Evolutionary conservation across 2,113 vertebrate species (phyloP).

Genomic region (Dipodomys ordii): DNA sequence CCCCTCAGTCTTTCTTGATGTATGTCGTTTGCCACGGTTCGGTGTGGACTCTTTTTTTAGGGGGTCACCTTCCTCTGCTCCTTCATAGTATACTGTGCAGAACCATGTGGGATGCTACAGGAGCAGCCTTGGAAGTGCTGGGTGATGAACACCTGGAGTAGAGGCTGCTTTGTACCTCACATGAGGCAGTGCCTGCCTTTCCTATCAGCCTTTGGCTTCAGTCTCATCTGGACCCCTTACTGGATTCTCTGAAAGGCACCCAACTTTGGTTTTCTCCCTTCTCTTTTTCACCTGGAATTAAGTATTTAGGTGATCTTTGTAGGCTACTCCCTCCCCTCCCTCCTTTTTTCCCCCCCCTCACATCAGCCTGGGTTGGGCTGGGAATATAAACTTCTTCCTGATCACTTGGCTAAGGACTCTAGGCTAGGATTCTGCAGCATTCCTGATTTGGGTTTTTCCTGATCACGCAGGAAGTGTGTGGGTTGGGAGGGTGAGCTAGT

Average conservation of each 20-base stretch:
- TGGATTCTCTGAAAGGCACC: neutral
- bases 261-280: neutral
- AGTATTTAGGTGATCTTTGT: neutral
- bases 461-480: neutral
- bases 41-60: too few species aligned
- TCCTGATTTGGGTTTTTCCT: neutral
- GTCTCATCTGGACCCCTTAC: too few species aligned
- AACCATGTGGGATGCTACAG: too few species aligned
- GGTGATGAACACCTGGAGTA: neutral
- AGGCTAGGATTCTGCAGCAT: neutral
- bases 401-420: too few species aligned
- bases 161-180: neutral
- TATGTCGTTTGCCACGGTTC: too few species aligned
- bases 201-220: neutral
- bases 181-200: neutral
- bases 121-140: too few species aligned
- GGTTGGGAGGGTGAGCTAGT: neutral
- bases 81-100: too few species aligned
- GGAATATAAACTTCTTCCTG: neutral
- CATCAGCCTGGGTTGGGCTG: neutral
- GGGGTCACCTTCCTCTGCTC: too few species aligned
- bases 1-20: too few species aligned
- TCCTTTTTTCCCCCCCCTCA: too few species aligned
- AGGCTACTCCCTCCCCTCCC: neutral
- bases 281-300: neutral